Base-by-base conservation (phyloP, 1,140 invertebrate species). In the Hormaphis cornu region DNA sequence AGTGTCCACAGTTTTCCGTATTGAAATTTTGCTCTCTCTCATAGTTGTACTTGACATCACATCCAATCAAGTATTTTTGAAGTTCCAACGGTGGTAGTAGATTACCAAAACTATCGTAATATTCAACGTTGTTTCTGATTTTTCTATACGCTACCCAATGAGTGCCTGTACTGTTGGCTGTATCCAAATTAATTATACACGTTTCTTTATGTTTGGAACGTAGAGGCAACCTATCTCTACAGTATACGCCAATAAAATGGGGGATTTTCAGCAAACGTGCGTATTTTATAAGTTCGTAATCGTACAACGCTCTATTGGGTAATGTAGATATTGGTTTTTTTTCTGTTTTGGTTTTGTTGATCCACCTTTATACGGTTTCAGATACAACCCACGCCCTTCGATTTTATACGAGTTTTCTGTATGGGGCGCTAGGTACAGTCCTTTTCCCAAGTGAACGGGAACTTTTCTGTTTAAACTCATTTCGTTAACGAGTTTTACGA, bases 31-130 rank as follows among this genome's bases (percentile, higher is more conserved):
- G 72, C 72, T 72, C 72, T 53, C 50, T 46, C 5, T 73, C 12
- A 40, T 73, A 69, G 72, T 76, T 76, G 26, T 75, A 76, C 12
- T 71, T 73, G 12, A 75, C 58, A 59, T 69, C 54, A n/a, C n/a
- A n/a, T n/a, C n/a, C n/a, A n/a, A n/a, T n/a, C n/a, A n/a, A n/a
- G n/a, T n/a, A n/a, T n/a, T n/a, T n/a, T n/a, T n/a, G n/a, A n/a
- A n/a, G n/a, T n/a, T n/a, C n/a, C n/a, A n/a, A n/a, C n/a, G n/a
- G 46, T 18, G 46, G 46, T 8, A 8, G 16, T 8, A 8, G 7
- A 8, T 8, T n/a, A 18, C 46, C 46, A 24, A 50, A 50, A 50
- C 46, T 50, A n/a, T n/a, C 46, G 18, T 50, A 50, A n/a, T 50
- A 50, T 7, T 18, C 6, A 24, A n/a, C 22, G 6, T 24, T 50